Evolutionary conservation across 2,113 vertebrate genomes (phyloP), one percentile per base, ranked within the genome.

Genomic region (Penelope pileata): DNA sequence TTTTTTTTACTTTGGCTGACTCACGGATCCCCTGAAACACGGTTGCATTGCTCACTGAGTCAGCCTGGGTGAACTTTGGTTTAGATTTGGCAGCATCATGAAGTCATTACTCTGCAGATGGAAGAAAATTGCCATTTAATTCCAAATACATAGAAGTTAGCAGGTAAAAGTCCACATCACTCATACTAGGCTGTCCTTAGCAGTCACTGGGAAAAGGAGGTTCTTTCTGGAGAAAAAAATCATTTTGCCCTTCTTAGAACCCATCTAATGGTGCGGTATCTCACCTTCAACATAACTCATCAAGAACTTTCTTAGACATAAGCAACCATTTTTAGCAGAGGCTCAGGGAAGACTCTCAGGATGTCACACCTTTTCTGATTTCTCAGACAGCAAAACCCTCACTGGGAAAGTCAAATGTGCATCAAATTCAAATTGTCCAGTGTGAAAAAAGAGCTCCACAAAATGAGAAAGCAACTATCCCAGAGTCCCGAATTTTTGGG

Each of bases 1-100:
- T 66, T 93, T 58, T 69, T 79, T 72, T 79, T 83, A 32, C 13
- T 74, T 29, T 74, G 56, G 7, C 73, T 85, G 51, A 45, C 32
- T 17, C 16, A 13, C 38, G 45, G 5, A 50, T 76, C 16, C 24
- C 48, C 70, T 80, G 53, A 68, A 76, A 90, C 51, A 83, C 1
- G 3, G 5, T 76, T 0, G 0, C 68, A n/a, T 76, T 78, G 4
- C 54, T 77, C 36, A 73, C 24, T 30, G 19, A 40, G 19, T 43
- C 27, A 82, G 18, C 34, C 45, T 54, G 34, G 34, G 38, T 36
- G 34, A 86, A 16, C 26, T 47, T 47, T 60, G 26, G 26, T 36
- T 81, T 72, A 77, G 58, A 72, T 60, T 66, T 70, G 77, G 26
- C 32, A 67, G 40, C 27, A 32, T 60, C 60, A 27, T 5, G 1